Base-by-base conservation (phyloP, 1,140 invertebrate genomes). In the Coptotermes formosanus region DNA sequence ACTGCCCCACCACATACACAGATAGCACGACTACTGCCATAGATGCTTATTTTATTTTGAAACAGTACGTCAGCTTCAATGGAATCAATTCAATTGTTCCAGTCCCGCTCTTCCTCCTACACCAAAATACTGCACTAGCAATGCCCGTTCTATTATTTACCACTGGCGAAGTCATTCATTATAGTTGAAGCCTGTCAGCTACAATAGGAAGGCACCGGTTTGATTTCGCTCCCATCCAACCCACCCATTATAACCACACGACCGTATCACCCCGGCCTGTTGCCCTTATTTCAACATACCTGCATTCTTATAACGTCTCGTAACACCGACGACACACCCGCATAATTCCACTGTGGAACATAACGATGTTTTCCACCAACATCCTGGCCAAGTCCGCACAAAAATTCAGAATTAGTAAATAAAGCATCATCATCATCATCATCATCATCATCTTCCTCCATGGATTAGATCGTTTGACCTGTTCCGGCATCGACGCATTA, bases 61-160 rank as follows among this genome's bases (percentile, higher is more conserved):
- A 69, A 69, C 25, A 9, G 64, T n/a, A n/a, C 14, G 64, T 69
- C 64, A 69, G n/a, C 23, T 30, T 30, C 64, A 69, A n/a, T n/a
- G 12, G 64, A 69, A 69, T 69, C 64, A 69, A n/a, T 21, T 69
- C 23, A 69, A 69, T 69, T 69, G 64, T 69, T n/a, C n/a, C 4
- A 25, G 14, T 69, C 3, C 25, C 7, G 1, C 64, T 7, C n/a
- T 25, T 64, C 16, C 7, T 25, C n/a, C 64, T 12, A 8, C 3
- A 69, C 64, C 64, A 69, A 69, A 69, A 69, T 69, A 69, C n/a
- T n/a, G n/a, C n/a, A n/a, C 64, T 69, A 69, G 64, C 64, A 30
- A 30, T 25, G 64, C 64, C 25, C 14, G 52, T 69, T 69, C 64
- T 12, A 69, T n/a, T 69, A 69, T 69, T 69, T 30, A 25, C 21